Base-by-base conservation (phyloP, 2,888 invertebrate species). In the Melieria omissa region DNA sequence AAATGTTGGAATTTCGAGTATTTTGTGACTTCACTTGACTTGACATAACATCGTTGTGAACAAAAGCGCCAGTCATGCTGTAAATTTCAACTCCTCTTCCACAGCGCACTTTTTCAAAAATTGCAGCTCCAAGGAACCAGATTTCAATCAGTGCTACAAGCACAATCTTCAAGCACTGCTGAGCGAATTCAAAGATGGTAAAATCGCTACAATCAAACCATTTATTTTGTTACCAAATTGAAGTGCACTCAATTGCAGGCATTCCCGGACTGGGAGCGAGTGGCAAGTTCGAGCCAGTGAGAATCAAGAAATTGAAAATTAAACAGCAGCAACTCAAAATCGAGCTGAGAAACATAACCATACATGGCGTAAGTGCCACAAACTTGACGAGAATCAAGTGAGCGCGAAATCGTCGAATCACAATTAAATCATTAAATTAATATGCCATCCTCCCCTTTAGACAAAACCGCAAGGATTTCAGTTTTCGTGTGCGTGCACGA, bases 391-490 rank as follows among this genome's bases (percentile, higher is more conserved):
- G 57, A 58, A 41, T 63, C 10, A 52, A 10, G 69, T 63, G 63
- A 54, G 46, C 29, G 5, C 10, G 12, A 52, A 6, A 4, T 64
- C 10, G 12, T 41, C 41, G 49, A 29, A 16, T 14, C 9, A 9
- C 49, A 16, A 14, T 42, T 0, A 0, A 29, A 41, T 29, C 4
- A n/a, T n/a, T 47, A 63, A 4, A 5, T 4, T 14, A 16, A 4
- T 63, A 46, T 14, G 14, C 46, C 3, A 7, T 7, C 29, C 14
- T 41, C 4, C 6, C 41, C 41, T 41, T 75, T 86, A 90, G 89
- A 76, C 91, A 92, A 4, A 89, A 91, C 81, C 87, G 89, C 45
- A 89, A 89, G 82, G 90, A 90, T 0, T 91, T 90, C 76, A 90
- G 90, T 79, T 92, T 92, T 82, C 88, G 89, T 77, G 91, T 91